A percentile compares a stretch with the other conserved stretches of the same genome.
phyloP scores from a whole-genome alignment of 2,797 vertebrate genomes.

The Luscinia luscinia region DNA sequence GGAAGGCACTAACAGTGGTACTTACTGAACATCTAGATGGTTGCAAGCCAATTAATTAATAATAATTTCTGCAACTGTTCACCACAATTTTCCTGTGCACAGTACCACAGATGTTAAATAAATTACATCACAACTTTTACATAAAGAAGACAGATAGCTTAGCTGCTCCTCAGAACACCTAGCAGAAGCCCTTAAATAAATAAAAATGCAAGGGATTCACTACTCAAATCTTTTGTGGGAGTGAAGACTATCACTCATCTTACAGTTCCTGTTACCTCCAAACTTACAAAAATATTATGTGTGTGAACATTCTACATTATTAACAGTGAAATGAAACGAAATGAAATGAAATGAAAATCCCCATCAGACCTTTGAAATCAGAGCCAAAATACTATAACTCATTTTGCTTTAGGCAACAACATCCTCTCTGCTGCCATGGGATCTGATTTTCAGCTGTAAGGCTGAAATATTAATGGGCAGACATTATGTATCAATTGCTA shows the following conservation, averaged over 20 bases:
- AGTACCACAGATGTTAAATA: not conserved
- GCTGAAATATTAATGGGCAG: slow-evolving; percentile 1
- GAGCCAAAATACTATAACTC: not conserved
- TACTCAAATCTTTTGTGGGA: slow-evolving; percentile 69
- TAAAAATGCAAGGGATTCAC: not conserved
- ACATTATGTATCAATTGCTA: not conserved
- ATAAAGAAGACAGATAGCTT: not conserved
- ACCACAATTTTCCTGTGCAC: not conserved
- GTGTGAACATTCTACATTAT: slow-evolving; percentile 35
- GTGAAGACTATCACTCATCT: slow-evolving; percentile 76
- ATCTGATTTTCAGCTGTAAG: not conserved
- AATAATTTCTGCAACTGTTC: slow-evolving; percentile 7
- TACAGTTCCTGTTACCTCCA: slow-evolving; percentile 75
- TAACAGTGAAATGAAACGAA: slow-evolving; percentile 78
- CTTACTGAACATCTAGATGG: not conserved
- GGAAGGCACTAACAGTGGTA: not conserved
- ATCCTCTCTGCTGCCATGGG: not conserved
- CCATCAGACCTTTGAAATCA: slow-evolving; percentile 24
- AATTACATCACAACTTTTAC: not conserved
- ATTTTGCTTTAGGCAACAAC: not conserved
- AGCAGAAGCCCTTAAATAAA: not conserved
- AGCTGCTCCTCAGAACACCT: not conserved
- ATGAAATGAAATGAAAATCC: slow-evolving; percentile 69
- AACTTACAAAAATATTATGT: slow-evolving; percentile 65
- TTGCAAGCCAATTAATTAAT: not conserved